Evolutionary conservation across 2,888 invertebrate species (phyloP).

Genomic region (Tupiocoris notatus): DNA sequence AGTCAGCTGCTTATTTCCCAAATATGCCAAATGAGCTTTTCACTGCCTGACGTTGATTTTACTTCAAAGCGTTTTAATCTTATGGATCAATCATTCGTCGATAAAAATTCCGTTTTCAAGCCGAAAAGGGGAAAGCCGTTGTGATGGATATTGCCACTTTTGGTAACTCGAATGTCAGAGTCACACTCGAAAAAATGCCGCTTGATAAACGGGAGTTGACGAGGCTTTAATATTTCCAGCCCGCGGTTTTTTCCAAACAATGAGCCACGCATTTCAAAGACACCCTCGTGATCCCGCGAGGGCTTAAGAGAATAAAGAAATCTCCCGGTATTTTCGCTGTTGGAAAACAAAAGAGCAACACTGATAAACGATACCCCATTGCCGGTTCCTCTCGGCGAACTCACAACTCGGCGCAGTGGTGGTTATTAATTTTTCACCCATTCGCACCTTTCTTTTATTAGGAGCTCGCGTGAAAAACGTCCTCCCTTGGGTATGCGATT

Average conservation of each 20-base stretch:
- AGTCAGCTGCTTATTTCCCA: no score
- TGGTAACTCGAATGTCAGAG: neutral
- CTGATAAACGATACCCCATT: constrained; percentile 39
- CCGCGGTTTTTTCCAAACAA: neutral
- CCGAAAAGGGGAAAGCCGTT: no score
- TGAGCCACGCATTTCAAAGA: neutral
- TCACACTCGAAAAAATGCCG: neutral
- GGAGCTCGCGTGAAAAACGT: neutral
- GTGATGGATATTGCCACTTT: no score
- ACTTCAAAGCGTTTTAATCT: no score
- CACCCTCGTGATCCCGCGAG: neutral
- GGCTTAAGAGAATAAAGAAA: neutral
- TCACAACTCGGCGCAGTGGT: no score
- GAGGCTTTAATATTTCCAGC: neutral
- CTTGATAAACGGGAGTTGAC: neutral
- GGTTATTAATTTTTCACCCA: constrained; percentile 31
- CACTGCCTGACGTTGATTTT: no score
- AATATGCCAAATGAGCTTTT: no score
- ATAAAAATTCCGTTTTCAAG: no score
- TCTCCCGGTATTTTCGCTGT: neutral
- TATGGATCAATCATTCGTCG: no score
- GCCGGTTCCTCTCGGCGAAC: constrained; percentile 13
- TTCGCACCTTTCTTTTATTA: constrained; percentile 29
- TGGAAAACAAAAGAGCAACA: constrained; percentile 30
- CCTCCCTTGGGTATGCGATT: neutral